phyloP scores from a whole-genome alignment of 2,113 vertebrate species.

The Mastomys coucha region DNA sequence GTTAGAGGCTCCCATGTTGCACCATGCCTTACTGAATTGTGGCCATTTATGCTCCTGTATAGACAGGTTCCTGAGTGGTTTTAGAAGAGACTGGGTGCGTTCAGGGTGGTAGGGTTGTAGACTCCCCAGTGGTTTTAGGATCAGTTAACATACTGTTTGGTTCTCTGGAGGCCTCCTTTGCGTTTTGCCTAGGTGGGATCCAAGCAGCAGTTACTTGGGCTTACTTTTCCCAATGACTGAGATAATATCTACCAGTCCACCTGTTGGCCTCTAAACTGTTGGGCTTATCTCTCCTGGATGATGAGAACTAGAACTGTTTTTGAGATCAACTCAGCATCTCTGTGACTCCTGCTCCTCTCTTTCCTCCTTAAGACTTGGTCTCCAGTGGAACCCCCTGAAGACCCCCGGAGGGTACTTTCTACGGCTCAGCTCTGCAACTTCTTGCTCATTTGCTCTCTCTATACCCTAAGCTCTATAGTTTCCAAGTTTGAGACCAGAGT shows the following conservation, averaged over 20 bases:
- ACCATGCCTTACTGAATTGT: neutral
- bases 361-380: neutral
- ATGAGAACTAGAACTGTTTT: neutral
- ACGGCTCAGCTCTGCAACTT: no score
- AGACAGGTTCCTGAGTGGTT: neutral
- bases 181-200: neutral
- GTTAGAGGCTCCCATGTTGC: neutral
- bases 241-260: no score
- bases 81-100: no score
- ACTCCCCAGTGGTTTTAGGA: neutral
- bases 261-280: neutral
- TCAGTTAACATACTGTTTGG: neutral
- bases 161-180: neutral
- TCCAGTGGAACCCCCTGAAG: neutral
- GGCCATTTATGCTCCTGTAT: neutral
- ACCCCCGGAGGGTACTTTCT: no score
- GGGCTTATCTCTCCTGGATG: neutral
- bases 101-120: neutral
- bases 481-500: rapidly evolving
- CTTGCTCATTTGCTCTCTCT: neutral
- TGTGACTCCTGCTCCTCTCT: neutral
- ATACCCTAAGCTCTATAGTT: neutral
- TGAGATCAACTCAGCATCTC: neutral
- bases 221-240: neutral
- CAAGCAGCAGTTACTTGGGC: neutral